Percentiles rank a stretch among this genome's conserved stretches.
These are phyloP conservation scores for Anguilla megastoma DNA, from an alignment of 2,797 vertebrate species.

Conservation along the genomic window DNA sequence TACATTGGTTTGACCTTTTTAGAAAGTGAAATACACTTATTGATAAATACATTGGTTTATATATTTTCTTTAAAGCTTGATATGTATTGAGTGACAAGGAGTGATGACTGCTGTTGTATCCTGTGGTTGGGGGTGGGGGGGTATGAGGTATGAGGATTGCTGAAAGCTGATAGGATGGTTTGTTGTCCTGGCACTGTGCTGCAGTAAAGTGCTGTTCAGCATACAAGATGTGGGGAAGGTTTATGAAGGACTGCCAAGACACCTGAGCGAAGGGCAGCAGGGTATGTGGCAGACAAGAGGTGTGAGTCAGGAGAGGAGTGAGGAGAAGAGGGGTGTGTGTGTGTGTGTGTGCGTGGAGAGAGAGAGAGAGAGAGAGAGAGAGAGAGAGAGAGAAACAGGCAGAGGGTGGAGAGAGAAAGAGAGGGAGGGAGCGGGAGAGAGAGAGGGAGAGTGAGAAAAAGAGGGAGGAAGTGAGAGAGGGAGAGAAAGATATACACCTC, in stretches of 20 bases:
- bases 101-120: background rate
- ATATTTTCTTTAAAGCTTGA: background rate
- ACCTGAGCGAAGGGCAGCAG: background rate
- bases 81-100: background rate
- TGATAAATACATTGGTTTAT: background rate
- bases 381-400: background rate
- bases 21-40: background rate
- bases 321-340: background rate
- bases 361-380: background rate
- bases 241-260: background rate
- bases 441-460: background rate
- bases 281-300: background rate
- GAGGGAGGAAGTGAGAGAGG: background rate
- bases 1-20: background rate
- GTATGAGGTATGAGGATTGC: background rate
- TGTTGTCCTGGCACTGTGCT: background rate
- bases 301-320: background rate
- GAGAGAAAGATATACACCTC: background rate
- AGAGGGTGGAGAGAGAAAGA: background rate
- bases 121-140: background rate
- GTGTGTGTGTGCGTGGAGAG: background rate
- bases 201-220: slow-evolving; percentile 2
- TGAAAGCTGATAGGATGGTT: background rate
- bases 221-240: slow-evolving; percentile 10
- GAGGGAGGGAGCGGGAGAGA: background rate